Evolutionary conservation across 2,113 vertebrate species (phyloP).

Genomic region (Brachirus orientalis): DNA sequence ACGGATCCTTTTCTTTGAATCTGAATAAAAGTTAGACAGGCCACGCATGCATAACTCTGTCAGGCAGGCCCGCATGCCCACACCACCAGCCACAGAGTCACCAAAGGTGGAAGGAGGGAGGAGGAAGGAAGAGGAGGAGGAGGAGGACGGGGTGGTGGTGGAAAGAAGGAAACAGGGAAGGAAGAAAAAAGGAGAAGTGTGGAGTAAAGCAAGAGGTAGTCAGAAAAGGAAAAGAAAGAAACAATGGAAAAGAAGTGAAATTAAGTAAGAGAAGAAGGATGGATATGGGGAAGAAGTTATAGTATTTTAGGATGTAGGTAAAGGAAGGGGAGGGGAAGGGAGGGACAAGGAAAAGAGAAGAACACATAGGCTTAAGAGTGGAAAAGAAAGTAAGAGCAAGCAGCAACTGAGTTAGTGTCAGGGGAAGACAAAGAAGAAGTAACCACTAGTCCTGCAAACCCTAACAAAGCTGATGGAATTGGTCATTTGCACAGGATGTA

Average conservation of each 20-base stretch:
- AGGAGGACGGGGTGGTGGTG: conserved; percentile 5
- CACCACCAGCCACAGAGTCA: conserved; percentile 89
- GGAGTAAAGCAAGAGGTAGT: neutral
- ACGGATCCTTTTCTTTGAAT: conserved; percentile 99
- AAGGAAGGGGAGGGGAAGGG: conserved; percentile 2
- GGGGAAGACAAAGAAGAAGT: conserved; percentile 50
- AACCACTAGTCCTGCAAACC: conserved; percentile 46
- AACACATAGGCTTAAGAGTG: conserved; percentile 75
- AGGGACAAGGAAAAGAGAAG: conserved; percentile 52
- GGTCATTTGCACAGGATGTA: conserved; percentile 21
- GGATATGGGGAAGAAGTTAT: neutral
- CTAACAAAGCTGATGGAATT: conserved; percentile 28
- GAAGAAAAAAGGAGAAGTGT: neutral
- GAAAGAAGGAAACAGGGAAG: conserved; percentile 10
- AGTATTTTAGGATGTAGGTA: neutral
- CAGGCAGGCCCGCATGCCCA: conserved; percentile 96
- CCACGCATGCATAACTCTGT: conserved; percentile 99
- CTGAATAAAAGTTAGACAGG: conserved; percentile 99
- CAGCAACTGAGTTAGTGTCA: conserved; percentile 69
- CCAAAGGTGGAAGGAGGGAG: conserved; percentile 81
- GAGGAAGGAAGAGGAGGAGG: conserved; percentile 1
- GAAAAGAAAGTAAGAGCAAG: conserved; percentile 71
- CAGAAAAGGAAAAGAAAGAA: neutral
- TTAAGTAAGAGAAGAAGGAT: neutral
- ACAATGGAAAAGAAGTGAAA: neutral